Evolutionary conservation across 2,113 vertebrate genomes (phyloP).

Genomic region (Pelusios castaneus): DNA sequence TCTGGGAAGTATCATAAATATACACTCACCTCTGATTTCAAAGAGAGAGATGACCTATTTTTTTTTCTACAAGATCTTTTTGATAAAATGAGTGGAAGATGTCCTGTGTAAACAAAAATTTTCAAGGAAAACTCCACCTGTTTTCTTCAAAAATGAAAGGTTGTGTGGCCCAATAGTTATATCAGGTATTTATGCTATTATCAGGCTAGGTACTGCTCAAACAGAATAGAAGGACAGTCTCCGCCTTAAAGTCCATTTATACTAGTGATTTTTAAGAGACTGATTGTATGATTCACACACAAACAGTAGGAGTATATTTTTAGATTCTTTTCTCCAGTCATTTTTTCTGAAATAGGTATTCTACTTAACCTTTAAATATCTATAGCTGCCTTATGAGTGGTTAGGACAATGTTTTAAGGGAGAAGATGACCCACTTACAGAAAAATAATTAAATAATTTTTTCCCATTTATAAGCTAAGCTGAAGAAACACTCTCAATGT

Average conservation of each 20-base stretch:
- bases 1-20: conserved; percentile 65
- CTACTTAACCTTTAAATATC: conserved; percentile 1
- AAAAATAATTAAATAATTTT: conserved; percentile 48
- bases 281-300: not conserved
- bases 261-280: conserved; percentile 6
- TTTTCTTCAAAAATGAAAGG: not conserved
- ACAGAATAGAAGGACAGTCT: not conserved
- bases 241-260: not conserved
- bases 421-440: conserved; percentile 61
- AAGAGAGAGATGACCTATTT: conserved; percentile 70
- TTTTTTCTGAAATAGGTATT: not conserved
- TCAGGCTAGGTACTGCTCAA: not conserved
- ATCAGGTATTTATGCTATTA: not conserved
- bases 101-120: conserved; percentile 35
- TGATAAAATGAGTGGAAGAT: conserved; percentile 41
- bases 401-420: not conserved
- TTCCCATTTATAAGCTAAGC: conserved; percentile 23
- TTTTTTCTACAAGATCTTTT: conserved; percentile 49
- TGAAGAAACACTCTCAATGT: not conserved
- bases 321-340: conserved; percentile 8
- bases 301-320: not conserved
- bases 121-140: conserved; percentile 11
- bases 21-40: conserved; percentile 64
- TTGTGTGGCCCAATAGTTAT: conserved; percentile 3
- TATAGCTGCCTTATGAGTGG: conserved; percentile 13